Conservation (phyloP, 92 coral and sea anemone genomes). For the Actinernus sp. region DNA sequence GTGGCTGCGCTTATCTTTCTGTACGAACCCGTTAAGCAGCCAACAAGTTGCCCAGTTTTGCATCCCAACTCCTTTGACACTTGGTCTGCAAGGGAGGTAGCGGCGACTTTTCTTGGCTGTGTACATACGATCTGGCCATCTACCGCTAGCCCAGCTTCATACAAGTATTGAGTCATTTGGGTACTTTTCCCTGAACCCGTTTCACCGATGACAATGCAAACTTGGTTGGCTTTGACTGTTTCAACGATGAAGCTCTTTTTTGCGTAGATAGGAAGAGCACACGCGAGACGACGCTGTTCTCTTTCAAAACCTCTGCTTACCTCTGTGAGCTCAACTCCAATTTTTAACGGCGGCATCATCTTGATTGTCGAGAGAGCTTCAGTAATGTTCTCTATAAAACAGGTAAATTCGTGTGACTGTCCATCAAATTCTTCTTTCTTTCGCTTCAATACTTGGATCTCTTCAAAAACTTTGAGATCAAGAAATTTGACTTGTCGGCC, state of each 20-base stretch:
- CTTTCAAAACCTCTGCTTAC: slow-evolving; percentile 51
- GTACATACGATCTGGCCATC: slow-evolving; percentile 76
- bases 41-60: slow-evolving; percentile 70
- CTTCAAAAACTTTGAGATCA: too few relatives aligned
- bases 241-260: slow-evolving; percentile 60
- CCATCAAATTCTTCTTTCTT: too few relatives aligned
- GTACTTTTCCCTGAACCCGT: slow-evolving; percentile 99
- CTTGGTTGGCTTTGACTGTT: slow-evolving; percentile 67
- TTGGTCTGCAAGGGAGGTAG: slow-evolving; percentile 79
- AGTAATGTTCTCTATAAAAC: too few relatives aligned
- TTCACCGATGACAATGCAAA: slow-evolving; percentile 85
- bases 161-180: slow-evolving; percentile 88
- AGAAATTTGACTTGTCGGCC: too few relatives aligned
- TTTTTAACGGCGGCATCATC: too few relatives aligned
- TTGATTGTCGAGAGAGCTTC: too few relatives aligned
- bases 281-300: slow-evolving; percentile 66
- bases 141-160: slow-evolving; percentile 78
- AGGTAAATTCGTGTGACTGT: too few relatives aligned
- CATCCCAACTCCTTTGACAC: slow-evolving; percentile 89
- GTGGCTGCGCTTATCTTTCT: slow-evolving; percentile 17
- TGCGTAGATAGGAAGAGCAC: slow-evolving; percentile 92
- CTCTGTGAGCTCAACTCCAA: slow-evolving; percentile 24
- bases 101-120: slow-evolving; percentile 97
- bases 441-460: too few relatives aligned
- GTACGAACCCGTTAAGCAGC: slow-evolving; percentile 75